phyloP scores from a whole-genome alignment of 2,113 vertebrate species.

The Orycteropus afer region DNA sequence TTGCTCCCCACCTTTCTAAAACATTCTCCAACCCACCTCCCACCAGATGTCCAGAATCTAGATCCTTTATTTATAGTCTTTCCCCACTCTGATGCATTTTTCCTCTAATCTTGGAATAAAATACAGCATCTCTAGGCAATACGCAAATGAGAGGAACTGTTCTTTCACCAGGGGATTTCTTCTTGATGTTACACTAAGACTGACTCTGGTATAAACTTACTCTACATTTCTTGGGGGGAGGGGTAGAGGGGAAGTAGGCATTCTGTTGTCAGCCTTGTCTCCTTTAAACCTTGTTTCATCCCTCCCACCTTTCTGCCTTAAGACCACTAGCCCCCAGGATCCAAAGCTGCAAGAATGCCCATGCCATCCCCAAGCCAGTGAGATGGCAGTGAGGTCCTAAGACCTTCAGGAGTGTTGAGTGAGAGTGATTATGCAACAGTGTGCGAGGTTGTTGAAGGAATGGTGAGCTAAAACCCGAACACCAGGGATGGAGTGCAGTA shows the following conservation, averaged over 20 bases:
- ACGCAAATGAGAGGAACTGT: not conserved
- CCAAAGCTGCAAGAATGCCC: not conserved
- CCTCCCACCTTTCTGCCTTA: not conserved
- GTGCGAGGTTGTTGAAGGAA: not conserved
- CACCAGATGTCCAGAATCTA: not conserved
- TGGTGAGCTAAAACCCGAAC: not conserved
- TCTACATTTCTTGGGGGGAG: not conserved
- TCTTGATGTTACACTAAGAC: not conserved
- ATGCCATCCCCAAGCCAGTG: not conserved
- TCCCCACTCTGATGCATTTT: not conserved
- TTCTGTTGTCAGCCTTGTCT: not conserved
- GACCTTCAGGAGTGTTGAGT: not conserved
- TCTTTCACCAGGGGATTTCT: not conserved
- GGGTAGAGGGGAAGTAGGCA: not conserved
- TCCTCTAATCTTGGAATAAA: constrained; percentile 27
- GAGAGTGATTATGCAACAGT: not conserved
- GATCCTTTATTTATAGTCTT: not conserved
- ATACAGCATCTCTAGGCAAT: not conserved
- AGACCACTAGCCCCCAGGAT: not conserved
- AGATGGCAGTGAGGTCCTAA: not conserved
- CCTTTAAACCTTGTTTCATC: not conserved
- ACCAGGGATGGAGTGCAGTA: not conserved
- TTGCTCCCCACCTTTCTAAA: not conserved
- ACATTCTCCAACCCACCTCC: not conserved
- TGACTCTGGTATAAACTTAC: not conserved